Conservation (phyloP, 1,140 invertebrate species). For the Drosophila micromelanica region DNA sequence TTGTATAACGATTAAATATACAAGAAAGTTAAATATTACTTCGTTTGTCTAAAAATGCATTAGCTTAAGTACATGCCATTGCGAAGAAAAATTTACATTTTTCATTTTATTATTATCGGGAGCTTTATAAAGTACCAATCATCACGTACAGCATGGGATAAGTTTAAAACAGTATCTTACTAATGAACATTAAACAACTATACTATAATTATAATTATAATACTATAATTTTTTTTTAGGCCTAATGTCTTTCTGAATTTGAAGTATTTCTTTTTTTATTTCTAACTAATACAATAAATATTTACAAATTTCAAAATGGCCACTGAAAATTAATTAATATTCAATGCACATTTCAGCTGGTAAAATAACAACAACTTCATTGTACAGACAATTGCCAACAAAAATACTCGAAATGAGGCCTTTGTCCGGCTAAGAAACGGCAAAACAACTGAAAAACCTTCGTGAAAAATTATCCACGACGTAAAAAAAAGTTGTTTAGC, state of each 20-base stretch:
- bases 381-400: conserved; percentile 27
- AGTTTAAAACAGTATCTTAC: too few species aligned
- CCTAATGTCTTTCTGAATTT: conserved; percentile 10
- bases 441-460: conserved; percentile 73
- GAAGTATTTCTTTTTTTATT: conserved; percentile 15
- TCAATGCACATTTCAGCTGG: conserved; percentile 66
- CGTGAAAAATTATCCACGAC: conserved; percentile 78
- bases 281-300: conserved; percentile 32
- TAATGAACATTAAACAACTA: too few species aligned
- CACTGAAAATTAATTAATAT: conserved; percentile 66
- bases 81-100: too few species aligned
- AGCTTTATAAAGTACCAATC: neutral
- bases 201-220: too few species aligned
- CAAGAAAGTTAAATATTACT: too few species aligned
- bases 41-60: too few species aligned
- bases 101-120: too few species aligned
- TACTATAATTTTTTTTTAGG: too few species aligned
- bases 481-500: conserved; percentile 38
- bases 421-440: conserved; percentile 64
- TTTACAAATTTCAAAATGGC: conserved; percentile 61
- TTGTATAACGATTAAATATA: too few species aligned
- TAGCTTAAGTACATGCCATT: too few species aligned
- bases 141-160: too few species aligned
- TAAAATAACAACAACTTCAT: conserved; percentile 29
- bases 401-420: conserved; percentile 67